Evolutionary conservation across 2,888 invertebrate genomes (phyloP).

Genomic region (Apocheima hispidaria): DNA sequence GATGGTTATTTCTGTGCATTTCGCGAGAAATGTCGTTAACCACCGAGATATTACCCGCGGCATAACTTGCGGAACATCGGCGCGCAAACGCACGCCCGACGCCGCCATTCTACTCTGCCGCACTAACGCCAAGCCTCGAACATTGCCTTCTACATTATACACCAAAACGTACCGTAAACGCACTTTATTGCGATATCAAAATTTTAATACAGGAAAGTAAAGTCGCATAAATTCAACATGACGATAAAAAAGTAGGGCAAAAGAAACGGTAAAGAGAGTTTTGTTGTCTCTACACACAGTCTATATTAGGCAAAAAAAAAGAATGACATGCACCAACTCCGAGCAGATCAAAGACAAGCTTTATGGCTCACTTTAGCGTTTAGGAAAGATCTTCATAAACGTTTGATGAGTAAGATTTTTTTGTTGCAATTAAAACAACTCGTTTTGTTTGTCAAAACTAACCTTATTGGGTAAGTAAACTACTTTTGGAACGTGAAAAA

Average conservation of each 20-base stretch:
- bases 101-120: constrained; percentile 37
- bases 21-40: constrained; percentile 76
- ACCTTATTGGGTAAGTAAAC: neutral
- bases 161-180: constrained; percentile 9
- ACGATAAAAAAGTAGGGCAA: constrained; percentile 25
- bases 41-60: constrained; percentile 63
- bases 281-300: constrained; percentile 23
- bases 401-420: constrained; percentile 52
- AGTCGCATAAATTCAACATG: constrained; percentile 25
- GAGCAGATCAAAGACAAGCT: constrained; percentile 60
- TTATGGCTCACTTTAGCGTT: constrained; percentile 58
- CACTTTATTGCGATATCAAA: constrained; percentile 37
- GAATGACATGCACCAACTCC: constrained; percentile 54
- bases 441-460: neutral
- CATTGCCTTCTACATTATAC: constrained; percentile 4
- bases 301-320: constrained; percentile 28
- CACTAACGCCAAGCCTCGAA: neutral
- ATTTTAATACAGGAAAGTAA: constrained; percentile 31
- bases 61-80: constrained; percentile 62
- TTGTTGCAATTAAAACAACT: constrained; percentile 39
- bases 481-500: constrained; percentile 5
- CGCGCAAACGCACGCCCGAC: constrained; percentile 50
- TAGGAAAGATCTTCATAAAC: constrained; percentile 57
- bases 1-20: constrained; percentile 78
- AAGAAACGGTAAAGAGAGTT: constrained; percentile 29